Evolutionary conservation across 2,888 invertebrate species (phyloP), one percentile per base, ranked within the genome.

Genomic region (Glyphotaelius pellucidus): DNA sequence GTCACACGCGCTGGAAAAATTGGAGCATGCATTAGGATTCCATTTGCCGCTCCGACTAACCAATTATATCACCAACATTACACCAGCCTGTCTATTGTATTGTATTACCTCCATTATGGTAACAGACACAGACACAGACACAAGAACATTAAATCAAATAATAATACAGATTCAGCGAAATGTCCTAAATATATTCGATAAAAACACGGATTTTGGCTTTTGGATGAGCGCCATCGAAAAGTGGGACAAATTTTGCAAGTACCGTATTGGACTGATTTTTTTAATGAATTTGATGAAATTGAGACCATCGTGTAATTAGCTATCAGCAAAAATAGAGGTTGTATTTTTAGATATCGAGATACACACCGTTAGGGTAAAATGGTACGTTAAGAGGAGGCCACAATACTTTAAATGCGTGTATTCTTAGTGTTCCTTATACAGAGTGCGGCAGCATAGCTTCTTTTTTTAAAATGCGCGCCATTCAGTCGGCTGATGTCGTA

Each of bases 1-100:
- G 67, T 88, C 92, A 92, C 86, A 86, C 30, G 42, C 92, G 79
- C 35, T 79, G 85, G 90, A 90, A 90, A 89, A 92, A 92, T 92
- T 90, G 91, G 92, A 92, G 90, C 92, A 87, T 80, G 91, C 91
- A 91, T 92, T 92, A 92, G 92, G 80, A 92, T 92, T 92, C 91
- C 90, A 85, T 85, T 90, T 88, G 91, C 52, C n/a, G 84, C 89
- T 79, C 80, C 31, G 47, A 42, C 86, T 30, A 30, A 86, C 86
- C 86, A 42, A 86, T 86, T 86, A 86, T 86, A 86, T 86, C 86
- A 86, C 67, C 67, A 25, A 67, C 67, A 67, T 67, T 67, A 67
- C 86, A 86, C 35, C 83, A 35, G 35, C 19, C 35, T 32, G 83
- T 83, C 83, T 32, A 32, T 35, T 83, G n/a, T 67, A 67, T 67